Conservation (phyloP, 1,140 invertebrate genomes). For the Gonioctena quinquepunctata region DNA sequence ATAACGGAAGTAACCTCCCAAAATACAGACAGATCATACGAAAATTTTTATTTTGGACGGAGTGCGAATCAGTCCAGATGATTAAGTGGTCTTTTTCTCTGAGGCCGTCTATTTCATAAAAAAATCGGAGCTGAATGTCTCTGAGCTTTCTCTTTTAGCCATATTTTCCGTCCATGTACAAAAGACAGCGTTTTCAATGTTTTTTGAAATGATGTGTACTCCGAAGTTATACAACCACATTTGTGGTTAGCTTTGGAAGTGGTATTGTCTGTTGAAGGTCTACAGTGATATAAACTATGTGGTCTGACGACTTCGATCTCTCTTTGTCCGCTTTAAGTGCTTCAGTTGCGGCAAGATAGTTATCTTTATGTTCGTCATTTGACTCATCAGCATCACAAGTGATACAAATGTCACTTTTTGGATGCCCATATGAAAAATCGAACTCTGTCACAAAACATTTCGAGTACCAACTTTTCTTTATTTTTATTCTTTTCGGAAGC, state of each 20-base stretch:
- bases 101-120: neutral
- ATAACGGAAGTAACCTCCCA: neutral
- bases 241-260: constrained; percentile 44
- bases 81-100: constrained; percentile 3
- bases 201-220: constrained; percentile 22
- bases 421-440: too few species aligned
- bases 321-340: constrained; percentile 12
- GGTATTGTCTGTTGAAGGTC: constrained; percentile 40
- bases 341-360: constrained; percentile 21
- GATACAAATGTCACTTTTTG: constrained; percentile 37
- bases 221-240: constrained; percentile 39
- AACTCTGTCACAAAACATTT: too few species aligned
- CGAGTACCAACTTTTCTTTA: too few species aligned
- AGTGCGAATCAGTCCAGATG: constrained; percentile 34
- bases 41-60: constrained; percentile 37
- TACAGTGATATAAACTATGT: constrained; percentile 32
- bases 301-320: neutral
- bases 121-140: neutral
- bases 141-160: constrained; percentile 20
- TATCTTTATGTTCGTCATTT: constrained; percentile 30
- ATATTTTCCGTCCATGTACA: constrained; percentile 31
- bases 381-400: constrained; percentile 31
- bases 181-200: constrained; percentile 10
- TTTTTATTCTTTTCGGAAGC: too few species aligned
- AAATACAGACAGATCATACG: constrained; percentile 22